Evolutionary conservation across 2,113 vertebrate genomes (phyloP).

Genomic region (Phasianus colchicus): DNA sequence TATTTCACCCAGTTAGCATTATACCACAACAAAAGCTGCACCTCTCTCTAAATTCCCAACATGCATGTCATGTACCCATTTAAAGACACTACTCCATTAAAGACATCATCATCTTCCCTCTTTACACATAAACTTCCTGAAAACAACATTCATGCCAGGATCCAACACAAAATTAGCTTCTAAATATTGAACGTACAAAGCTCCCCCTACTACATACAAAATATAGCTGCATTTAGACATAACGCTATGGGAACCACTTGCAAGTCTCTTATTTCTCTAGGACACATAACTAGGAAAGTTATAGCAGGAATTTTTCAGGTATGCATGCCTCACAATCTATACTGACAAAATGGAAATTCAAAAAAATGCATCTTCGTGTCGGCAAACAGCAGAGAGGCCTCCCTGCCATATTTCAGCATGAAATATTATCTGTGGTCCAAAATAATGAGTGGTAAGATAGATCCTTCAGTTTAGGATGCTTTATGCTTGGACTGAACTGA

Average conservation of each 20-base stretch:
- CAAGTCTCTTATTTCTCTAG: not conserved
- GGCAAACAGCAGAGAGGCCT: not conserved
- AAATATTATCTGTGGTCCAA: accelerated
- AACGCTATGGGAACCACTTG: not conserved
- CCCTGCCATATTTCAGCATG: not conserved
- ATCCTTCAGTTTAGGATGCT: not conserved
- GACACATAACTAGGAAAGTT: not conserved
- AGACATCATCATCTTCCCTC: not conserved
- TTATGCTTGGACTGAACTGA: not conserved
- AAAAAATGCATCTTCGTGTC: not conserved
- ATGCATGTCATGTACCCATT: not conserved
- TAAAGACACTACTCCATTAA: not conserved
- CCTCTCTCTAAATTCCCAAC: not conserved
- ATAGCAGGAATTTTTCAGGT: not conserved
- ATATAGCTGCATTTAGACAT: not conserved
- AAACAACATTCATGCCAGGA: not conserved
- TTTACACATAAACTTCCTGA: not conserved
- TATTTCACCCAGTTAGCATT: not conserved
- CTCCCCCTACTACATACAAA: not conserved
- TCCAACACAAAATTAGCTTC: not conserved
- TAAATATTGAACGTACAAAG: not conserved
- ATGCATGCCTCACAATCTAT: not conserved
- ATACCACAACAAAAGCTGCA: not conserved
- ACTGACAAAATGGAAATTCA: not conserved
- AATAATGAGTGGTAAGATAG: not conserved